These are phyloP conservation scores for Epizoanthus scotinus DNA, from an alignment of 92 coral and sea anemone species.

Conservation along the genomic window DNA sequence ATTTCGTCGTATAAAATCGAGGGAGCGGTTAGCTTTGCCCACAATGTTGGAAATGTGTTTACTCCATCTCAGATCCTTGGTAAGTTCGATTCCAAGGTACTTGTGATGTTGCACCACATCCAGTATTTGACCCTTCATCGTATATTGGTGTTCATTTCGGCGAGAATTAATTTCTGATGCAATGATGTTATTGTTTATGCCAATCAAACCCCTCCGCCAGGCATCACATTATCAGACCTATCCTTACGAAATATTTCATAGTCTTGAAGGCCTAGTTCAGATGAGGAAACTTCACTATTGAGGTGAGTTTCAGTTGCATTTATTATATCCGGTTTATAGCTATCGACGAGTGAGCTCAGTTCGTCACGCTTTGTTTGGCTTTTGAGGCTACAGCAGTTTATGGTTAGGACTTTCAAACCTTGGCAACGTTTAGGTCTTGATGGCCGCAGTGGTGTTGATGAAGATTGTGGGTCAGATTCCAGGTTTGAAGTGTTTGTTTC, in stretches of 20 bases:
- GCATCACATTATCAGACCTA: neutral
- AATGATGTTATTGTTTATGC: neutral
- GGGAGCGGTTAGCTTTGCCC: too few species aligned
- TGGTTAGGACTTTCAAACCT: conserved; percentile 38
- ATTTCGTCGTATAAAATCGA: neutral
- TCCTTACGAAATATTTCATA: neutral
- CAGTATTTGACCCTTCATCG: neutral
- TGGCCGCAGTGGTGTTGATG: conserved; percentile 3
- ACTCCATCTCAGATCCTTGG: conserved; percentile 1
- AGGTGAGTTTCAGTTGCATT: conserved; percentile 57
- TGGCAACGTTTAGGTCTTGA: neutral
- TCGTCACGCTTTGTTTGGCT: conserved; percentile 30
- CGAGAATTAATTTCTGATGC: neutral
- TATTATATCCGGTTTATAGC: conserved; percentile 41
- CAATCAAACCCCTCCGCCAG: neutral
- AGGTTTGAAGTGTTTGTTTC: neutral
- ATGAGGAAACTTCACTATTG: neutral
- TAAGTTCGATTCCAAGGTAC: conserved; percentile 1
- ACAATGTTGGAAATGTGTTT: conserved; percentile 2
- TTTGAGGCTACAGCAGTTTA: conserved; percentile 45
- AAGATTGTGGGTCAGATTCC: neutral
- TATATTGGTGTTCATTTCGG: neutral
- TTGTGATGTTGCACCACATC: neutral
- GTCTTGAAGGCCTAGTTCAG: neutral
- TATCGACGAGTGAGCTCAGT: conserved; percentile 32